These are phyloP conservation scores for Plutomurus gul DNA, from an alignment of 1,140 invertebrate genomes.

Conservation along the genomic window DNA sequence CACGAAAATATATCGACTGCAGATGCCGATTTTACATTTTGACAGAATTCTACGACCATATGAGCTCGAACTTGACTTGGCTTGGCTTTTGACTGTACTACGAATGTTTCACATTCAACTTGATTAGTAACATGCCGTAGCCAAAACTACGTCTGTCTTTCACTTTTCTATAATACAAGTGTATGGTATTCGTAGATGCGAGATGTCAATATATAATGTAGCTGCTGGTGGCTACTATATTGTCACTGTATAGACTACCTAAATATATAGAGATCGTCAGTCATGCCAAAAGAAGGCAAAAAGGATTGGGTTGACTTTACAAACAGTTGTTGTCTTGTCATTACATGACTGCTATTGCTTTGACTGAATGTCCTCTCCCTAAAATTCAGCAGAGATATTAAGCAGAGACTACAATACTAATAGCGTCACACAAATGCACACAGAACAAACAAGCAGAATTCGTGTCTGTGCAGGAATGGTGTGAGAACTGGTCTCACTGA, in stretches of 20 bases:
- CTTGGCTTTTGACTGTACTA: neutral
- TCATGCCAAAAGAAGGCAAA: conserved; percentile 3
- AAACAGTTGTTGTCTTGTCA: neutral
- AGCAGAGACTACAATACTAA: no score
- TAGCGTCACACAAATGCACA: no score
- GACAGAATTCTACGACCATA: neutral
- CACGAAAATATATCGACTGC: neutral
- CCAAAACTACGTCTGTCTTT: neutral
- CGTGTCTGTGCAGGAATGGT: no score
- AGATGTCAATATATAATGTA: neutral
- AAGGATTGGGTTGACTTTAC: neutral
- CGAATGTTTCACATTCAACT: neutral
- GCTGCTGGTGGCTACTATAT: neutral
- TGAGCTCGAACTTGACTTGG: neutral
- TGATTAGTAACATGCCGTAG: neutral
- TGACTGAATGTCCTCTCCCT: neutral
- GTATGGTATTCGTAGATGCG: no score
- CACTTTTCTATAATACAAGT: neutral
- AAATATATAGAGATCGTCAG: neutral
- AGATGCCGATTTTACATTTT: neutral
- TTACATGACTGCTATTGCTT: neutral
- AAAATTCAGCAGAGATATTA: no score
- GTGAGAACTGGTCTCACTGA: no score
- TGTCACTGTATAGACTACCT: neutral
- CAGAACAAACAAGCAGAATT: no score